Percentiles rank a stretch among this genome's conserved stretches.
These are phyloP conservation scores for Pipistrellus pygmaeus DNA, from an alignment of 2,797 vertebrate genomes.

Conservation along the genomic window DNA sequence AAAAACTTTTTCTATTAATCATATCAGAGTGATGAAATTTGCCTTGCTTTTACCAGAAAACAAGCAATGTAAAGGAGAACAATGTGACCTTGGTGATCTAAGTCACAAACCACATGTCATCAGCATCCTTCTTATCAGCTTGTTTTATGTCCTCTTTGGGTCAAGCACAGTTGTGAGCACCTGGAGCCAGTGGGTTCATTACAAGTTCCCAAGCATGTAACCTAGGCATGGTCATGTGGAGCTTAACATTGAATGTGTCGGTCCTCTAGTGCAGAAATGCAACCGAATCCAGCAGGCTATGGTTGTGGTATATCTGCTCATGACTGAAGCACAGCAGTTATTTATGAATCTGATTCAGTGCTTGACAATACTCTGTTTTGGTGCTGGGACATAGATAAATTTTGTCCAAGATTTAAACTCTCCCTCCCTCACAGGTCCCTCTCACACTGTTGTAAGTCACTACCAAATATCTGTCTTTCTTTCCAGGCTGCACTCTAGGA, in stretches of 20 bases:
- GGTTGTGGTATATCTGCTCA: neutral
- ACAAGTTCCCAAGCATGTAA: neutral
- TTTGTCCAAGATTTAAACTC: neutral
- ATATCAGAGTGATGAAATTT: neutral
- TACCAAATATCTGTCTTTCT: neutral
- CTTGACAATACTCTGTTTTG: neutral
- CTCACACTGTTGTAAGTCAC: neutral
- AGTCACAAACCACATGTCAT: neutral
- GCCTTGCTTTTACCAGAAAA: slow-evolving; percentile 23
- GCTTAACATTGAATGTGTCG: neutral
- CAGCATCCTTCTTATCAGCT: neutral
- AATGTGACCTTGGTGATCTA: neutral
- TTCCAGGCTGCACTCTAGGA: neutral
- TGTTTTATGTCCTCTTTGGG: neutral
- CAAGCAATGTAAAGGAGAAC: neutral
- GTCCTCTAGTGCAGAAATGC: neutral
- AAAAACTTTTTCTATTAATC: slow-evolving; percentile 44
- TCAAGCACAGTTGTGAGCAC: neutral
- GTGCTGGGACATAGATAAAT: neutral
- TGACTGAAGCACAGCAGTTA: neutral
- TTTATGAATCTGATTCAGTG: neutral
- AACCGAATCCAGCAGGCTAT: neutral
- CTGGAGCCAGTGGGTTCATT: neutral
- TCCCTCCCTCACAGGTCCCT: neutral
- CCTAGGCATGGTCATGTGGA: neutral